phyloP scores from a whole-genome alignment of 2,113 vertebrate genomes.

The Larimichthys polyactis region DNA sequence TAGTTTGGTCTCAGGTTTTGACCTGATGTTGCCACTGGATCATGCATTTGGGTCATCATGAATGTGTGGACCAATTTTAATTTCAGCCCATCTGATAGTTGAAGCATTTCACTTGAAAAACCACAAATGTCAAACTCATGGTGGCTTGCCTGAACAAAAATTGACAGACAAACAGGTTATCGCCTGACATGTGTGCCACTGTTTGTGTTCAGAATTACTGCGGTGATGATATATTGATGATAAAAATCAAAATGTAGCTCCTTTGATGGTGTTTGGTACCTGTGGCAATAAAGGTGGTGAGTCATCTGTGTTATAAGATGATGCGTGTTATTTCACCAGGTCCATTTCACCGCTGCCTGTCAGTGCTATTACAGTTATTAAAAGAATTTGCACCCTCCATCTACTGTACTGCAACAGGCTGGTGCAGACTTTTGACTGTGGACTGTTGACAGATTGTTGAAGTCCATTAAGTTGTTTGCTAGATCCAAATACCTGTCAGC shows the following conservation, averaged over 20 bases:
- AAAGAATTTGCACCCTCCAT: slow-evolving; percentile 34
- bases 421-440: slow-evolving; percentile 18
- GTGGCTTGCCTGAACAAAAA: too few species aligned
- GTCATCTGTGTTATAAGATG: slow-evolving; percentile 20
- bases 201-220: background rate
- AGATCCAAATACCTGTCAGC: slow-evolving; percentile 15
- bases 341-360: slow-evolving; percentile 12
- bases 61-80: background rate
- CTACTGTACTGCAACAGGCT: background rate
- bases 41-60: background rate
- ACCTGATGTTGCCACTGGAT: background rate
- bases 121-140: too few species aligned
- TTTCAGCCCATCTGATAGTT: too few species aligned
- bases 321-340: slow-evolving; percentile 3
- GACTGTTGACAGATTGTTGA: slow-evolving; percentile 11
- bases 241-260: background rate
- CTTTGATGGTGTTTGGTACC: slow-evolving; percentile 8
- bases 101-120: background rate
- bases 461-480: slow-evolving; percentile 14
- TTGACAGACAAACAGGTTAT: too few species aligned
- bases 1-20: background rate
- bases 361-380: slow-evolving; percentile 26
- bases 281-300: slow-evolving; percentile 1
- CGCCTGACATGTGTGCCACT: background rate
- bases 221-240: slow-evolving; percentile 14